Percentiles rank a stretch among this genome's conserved stretches.
Evolutionary conservation across 1,140 invertebrate species (phyloP).

Genomic region (Drosophila bocki): DNA sequence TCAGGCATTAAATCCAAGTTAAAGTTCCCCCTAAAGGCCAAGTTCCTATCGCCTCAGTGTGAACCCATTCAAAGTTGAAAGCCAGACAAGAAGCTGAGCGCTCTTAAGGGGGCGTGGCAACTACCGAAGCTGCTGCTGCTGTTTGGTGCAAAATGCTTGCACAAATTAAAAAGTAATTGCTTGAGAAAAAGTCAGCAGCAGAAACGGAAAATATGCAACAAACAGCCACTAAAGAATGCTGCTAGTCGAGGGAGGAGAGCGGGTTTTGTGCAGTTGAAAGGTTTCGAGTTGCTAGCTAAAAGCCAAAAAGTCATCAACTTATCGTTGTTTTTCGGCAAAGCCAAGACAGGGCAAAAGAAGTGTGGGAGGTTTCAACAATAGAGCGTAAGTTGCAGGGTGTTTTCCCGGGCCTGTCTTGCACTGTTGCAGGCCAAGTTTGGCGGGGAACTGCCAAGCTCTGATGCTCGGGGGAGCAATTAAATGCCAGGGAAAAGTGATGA

Average conservation of each 20-base stretch:
- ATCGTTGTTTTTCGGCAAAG: constrained; percentile 40
- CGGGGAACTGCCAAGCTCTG: constrained; percentile 3
- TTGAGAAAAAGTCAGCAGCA: constrained; percentile 62
- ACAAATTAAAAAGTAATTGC: constrained; percentile 68
- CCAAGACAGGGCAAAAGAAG: neutral
- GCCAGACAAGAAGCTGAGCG: constrained; percentile 43
- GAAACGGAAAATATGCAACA: constrained; percentile 53
- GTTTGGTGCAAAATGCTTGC: constrained; percentile 54
- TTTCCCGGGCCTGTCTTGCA: neutral
- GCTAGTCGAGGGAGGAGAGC: neutral
- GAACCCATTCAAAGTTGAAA: constrained; percentile 8
- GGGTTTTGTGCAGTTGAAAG: constrained; percentile 45
- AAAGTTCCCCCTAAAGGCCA: too few species aligned
- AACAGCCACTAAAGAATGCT: constrained; percentile 27
- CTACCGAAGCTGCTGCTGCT: constrained; percentile 10
- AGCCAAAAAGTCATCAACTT: constrained; percentile 56
- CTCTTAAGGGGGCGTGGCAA: constrained; percentile 8
- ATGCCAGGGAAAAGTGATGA: constrained; percentile 54
- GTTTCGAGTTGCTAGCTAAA: constrained; percentile 52
- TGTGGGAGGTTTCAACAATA: neutral
- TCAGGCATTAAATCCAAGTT: neutral
- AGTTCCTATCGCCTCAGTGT: constrained; percentile 2
- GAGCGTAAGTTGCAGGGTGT: constrained; percentile 20
- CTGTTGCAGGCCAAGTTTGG: constrained; percentile 19
- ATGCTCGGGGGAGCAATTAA: constrained; percentile 51